phyloP scores from a whole-genome alignment of 2,888 invertebrate species.

The Mythimna vitellina region DNA sequence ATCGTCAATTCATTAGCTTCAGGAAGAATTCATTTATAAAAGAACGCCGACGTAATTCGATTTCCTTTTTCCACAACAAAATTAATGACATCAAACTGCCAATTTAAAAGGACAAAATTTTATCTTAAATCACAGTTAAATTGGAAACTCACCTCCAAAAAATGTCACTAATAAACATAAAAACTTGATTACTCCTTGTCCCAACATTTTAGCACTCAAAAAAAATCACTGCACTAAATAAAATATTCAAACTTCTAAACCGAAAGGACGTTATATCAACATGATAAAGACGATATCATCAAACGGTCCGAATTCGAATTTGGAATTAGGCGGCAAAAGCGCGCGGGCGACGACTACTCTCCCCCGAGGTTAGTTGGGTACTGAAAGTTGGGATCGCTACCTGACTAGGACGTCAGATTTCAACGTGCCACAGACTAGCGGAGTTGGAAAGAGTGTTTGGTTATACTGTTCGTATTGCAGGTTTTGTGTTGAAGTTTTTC shows the following conservation, averaged over 20 bases:
- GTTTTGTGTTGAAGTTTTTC: slow-evolving; percentile 32
- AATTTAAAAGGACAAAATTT: slow-evolving; percentile 29
- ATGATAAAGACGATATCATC: slow-evolving; percentile 59
- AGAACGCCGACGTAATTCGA: slow-evolving; percentile 45
- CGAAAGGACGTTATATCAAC: slow-evolving; percentile 51
- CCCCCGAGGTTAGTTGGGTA: slow-evolving; percentile 68
- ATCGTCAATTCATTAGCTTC: slow-evolving; percentile 56
- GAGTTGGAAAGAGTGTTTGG: slow-evolving; percentile 46
- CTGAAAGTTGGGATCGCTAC: slow-evolving; percentile 71
- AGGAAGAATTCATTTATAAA: slow-evolving; percentile 57
- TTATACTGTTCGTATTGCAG: slow-evolving; percentile 52
- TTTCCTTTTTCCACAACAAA: slow-evolving; percentile 45
- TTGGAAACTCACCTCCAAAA: slow-evolving; percentile 80
- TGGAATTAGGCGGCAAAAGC: slow-evolving; percentile 65
- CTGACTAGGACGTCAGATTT: slow-evolving; percentile 71
- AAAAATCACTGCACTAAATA: slow-evolving; percentile 66
- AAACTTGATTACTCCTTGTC: slow-evolving; percentile 72
- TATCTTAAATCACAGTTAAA: slow-evolving; percentile 39
- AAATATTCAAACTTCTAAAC: slow-evolving; percentile 46
- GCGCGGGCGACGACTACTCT: slow-evolving; percentile 66
- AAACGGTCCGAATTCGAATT: slow-evolving; percentile 63
- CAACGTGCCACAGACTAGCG: slow-evolving; percentile 61
- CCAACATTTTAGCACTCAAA: slow-evolving; percentile 75
- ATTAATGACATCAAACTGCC: slow-evolving; percentile 52
- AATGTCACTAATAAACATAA: slow-evolving; percentile 76